Evolutionary conservation across 2,797 vertebrate genomes (phyloP), one percentile per base, ranked within the genome.

Genomic region (Gymnothorax javanicus): DNA sequence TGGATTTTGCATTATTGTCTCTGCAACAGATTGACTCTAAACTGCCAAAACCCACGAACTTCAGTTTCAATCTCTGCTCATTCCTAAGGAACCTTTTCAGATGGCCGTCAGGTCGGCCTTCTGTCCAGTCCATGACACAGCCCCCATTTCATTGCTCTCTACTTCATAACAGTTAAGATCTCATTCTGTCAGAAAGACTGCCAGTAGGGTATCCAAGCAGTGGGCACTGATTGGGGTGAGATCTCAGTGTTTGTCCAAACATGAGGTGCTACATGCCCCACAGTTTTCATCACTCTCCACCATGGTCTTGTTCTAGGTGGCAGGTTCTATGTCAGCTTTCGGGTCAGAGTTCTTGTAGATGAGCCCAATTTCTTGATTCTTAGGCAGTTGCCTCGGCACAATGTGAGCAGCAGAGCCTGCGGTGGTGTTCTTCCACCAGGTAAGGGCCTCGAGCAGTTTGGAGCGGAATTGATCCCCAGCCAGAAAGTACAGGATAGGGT

Each of bases 401-500:
- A 79, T 2, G 62, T 64, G 87, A 12, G 90, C 88, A 1, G 15
- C 88, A 0, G 27, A 77, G 17, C 84, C 92, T 43, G 89, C 91
- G 83, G 64, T 83, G 0, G 64, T 84, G 0, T 2, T 71, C 57
- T 0, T 93, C 13, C 86, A 90, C 85, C 88, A 87, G 0, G 59
- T 89, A 0, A 96, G 92, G 11, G 91, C 93, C 0, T 89, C 92
- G 43, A 93, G 73, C 83, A 98, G 91, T 90, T 91, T 94, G 5
- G 95, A 93, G 75, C 97, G 95, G 89, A 97, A 98, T 69, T 95
- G 96, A 92, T 98, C 97, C 86, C 98, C 98, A 0, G 93, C 97
- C 91, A 99, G 92, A 92, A 99, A 97, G 94, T 98, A 99, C 8
- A 99, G 92, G 87, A 99, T 94, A 0, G 98, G 98, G 89, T 99